phyloP scores from a whole-genome alignment of 2,113 vertebrate species.

The Brachyhypopomus gauderio region DNA sequence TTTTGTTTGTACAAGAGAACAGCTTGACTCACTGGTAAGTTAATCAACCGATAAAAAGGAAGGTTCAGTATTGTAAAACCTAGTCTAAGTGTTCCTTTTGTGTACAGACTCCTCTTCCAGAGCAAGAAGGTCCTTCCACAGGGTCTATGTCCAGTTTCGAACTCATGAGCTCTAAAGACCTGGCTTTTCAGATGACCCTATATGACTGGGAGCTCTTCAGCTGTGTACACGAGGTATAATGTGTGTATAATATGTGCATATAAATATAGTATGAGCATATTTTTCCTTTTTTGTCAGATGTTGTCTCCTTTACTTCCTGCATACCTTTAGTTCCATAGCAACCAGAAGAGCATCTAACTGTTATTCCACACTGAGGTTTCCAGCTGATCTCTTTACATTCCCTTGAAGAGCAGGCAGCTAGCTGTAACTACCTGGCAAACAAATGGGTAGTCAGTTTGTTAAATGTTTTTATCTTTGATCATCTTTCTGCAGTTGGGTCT shows the following conservation, averaged over 20 bases:
- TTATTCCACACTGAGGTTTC: too few species aligned
- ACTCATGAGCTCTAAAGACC: slow-evolving; percentile 97
- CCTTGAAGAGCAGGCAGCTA: too few species aligned
- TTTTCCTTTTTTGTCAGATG: too few species aligned
- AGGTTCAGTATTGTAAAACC: not conserved
- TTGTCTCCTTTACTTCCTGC: too few species aligned
- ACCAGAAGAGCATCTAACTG: too few species aligned
- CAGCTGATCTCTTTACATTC: too few species aligned
- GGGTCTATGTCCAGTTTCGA: slow-evolving; percentile 94
- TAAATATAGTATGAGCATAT: not conserved
- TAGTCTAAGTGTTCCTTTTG: not conserved
- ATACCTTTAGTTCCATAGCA: too few species aligned
- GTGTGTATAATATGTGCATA: not conserved
- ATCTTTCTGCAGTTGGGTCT: too few species aligned
- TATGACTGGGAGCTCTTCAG: slow-evolving; percentile 99
- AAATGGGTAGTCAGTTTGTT: too few species aligned
- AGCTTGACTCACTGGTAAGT: slow-evolving; percentile 87
- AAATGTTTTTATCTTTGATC: too few species aligned
- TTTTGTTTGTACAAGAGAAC: slow-evolving; percentile 89
- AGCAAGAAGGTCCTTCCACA: slow-evolving; percentile 92
- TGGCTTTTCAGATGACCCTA: slow-evolving; percentile 95
- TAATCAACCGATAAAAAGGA: not conserved
- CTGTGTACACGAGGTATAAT: slow-evolving; percentile 92
- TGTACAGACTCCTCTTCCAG: slow-evolving; percentile 84
- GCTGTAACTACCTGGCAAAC: too few species aligned